These are phyloP conservation scores for Urocolius indicus DNA, from an alignment of 2,113 vertebrate genomes.

Conservation along the genomic window DNA sequence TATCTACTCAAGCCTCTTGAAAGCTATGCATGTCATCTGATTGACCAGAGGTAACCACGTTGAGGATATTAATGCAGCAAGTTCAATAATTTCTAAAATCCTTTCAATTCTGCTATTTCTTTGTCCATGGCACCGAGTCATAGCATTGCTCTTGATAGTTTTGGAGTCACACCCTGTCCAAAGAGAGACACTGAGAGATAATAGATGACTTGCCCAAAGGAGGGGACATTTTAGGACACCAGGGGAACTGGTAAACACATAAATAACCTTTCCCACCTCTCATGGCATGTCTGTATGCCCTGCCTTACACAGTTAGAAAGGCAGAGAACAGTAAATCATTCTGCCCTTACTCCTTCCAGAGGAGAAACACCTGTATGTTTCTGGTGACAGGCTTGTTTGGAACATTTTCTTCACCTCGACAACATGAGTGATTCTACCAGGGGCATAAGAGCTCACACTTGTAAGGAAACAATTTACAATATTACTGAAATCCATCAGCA, in stretches of 20 bases:
- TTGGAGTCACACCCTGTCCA: not conserved
- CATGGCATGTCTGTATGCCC: not conserved
- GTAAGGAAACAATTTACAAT: not conserved
- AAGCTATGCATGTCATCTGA: not conserved
- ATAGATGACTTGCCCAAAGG: not conserved
- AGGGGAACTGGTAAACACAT: not conserved
- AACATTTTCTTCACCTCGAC: not conserved
- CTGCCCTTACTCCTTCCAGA: not conserved
- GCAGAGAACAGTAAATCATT: not conserved
- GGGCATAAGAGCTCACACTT: not conserved
- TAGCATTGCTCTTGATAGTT: not conserved
- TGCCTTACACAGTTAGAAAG: not conserved
- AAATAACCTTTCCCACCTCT: constrained; percentile 18
- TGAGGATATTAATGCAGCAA: not conserved
- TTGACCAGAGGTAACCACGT: not conserved
- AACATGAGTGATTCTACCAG: not conserved
- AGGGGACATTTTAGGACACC: not conserved
- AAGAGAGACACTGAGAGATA: not conserved
- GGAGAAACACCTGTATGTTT: not conserved
- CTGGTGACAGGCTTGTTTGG: not conserved
- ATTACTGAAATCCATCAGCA: not conserved
- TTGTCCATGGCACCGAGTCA: not conserved
- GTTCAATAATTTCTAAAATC: not conserved
- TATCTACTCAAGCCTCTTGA: not conserved
- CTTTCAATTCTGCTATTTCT: not conserved